Evolutionary conservation across 53 echinoderm and acorn worm species (phyloP), one percentile per base, ranked within the genome.

Genomic region (Astropecten irregularis): DNA sequence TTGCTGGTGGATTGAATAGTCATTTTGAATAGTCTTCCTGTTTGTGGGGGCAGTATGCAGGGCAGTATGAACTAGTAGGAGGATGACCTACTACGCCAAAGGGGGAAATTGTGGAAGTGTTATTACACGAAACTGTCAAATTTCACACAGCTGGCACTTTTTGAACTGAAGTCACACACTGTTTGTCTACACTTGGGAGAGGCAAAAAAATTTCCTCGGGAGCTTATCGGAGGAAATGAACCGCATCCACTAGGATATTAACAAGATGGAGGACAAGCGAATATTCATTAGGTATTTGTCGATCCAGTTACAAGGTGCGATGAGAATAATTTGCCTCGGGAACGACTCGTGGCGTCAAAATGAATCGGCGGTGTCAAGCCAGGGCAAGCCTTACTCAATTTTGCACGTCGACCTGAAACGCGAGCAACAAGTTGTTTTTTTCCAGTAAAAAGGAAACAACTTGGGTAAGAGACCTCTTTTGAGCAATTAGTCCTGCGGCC

Each of bases 151-250:
- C 53, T 53, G 21, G 13, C 46, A 7, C 7, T 7, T 53, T 53
- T 4, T 14, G 16, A 9, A 8, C 42, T 53, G 3, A 53, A 38
- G 66, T 66, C 21, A 66, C 66, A 69, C 47, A 55, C 15, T 73
- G 73, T 73, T 56, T 73, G 66, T 40, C 36, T 66, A 21, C 21
- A 16, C 0, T 22, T 27, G 15, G 44, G 22, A 31, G 31, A 19
- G 36, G 33, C n/a, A 28, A 9, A 40, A 18, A 54, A 29, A 31
- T 73, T 73, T 73, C 73, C 73, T 55, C 49, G 54, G 32, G 21
- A 73, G 11, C 53, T 73, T 73, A 73, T 35, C 15, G 21, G 25
- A 73, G 73, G 73, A 73, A 73, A 73, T 73, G 73, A 73, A 50
- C 73, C 30, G 36, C 50, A 73, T 73, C 73, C 73, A 73, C 34